phyloP scores from a whole-genome alignment of 2,797 vertebrate genomes.

The Characodon lateralis region DNA sequence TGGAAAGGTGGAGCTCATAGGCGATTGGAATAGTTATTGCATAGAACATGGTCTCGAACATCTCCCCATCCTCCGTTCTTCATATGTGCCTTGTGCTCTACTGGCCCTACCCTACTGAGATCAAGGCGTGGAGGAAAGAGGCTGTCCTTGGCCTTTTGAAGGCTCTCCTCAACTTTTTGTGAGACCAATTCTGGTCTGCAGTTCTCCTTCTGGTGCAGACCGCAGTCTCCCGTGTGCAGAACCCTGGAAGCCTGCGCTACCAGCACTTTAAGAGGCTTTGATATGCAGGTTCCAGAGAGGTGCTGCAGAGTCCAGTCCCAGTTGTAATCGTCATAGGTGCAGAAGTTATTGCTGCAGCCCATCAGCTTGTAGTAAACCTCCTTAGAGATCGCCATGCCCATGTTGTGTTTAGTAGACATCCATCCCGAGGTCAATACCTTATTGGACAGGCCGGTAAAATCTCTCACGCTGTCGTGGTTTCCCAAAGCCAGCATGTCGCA shows the following conservation, averaged over 20 bases:
- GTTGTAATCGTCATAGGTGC: constrained; percentile 87
- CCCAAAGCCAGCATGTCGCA: constrained; percentile 81
- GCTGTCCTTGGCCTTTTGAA: constrained; percentile 45
- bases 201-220: constrained; percentile 76
- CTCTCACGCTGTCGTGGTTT: constrained; percentile 70
- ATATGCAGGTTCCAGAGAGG: constrained; percentile 81
- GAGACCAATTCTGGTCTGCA: constrained; percentile 75
- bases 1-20: constrained; percentile 58
- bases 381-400: constrained; percentile 80
- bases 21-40: constrained; percentile 80
- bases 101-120: constrained; percentile 47
- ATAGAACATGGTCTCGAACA: constrained; percentile 80
- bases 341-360: constrained; percentile 81
- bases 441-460: constrained; percentile 64
- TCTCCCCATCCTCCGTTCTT: constrained; percentile 87
- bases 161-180: constrained; percentile 57
- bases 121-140: constrained; percentile 74
- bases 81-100: constrained; percentile 73
- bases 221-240: constrained; percentile 83
- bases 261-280: constrained; percentile 80
- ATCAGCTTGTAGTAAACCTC: constrained; percentile 85
- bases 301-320: constrained; percentile 88
- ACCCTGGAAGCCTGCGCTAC: constrained; percentile 76
- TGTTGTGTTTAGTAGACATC: constrained; percentile 83
- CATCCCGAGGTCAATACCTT: constrained; percentile 76